phyloP scores from a whole-genome alignment of 2,113 vertebrate species.

The Syrrhaptes paradoxus region DNA sequence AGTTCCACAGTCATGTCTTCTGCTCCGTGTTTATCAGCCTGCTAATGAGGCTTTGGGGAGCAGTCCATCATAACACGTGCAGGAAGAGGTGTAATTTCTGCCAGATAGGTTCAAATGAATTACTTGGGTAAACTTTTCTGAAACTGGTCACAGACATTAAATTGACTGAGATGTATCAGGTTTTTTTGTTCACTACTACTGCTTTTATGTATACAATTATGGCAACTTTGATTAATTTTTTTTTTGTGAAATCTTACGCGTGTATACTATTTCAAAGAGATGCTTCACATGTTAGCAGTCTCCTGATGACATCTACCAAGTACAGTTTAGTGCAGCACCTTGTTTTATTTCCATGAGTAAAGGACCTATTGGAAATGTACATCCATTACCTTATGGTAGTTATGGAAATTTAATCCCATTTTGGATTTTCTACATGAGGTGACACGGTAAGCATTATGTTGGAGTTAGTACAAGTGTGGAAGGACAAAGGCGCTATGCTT shows the following conservation, averaged over 20 bases:
- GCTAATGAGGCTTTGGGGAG: background rate
- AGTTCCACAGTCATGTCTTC: background rate
- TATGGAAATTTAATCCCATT: background rate
- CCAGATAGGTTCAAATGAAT: background rate
- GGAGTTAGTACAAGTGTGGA: background rate
- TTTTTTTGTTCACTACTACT: background rate
- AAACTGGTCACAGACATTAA: background rate
- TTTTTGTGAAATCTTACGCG: background rate
- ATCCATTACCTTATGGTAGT: background rate
- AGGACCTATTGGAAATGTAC: background rate
- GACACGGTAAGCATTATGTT: background rate
- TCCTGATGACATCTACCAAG: background rate
- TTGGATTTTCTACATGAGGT: background rate
- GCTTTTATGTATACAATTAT: background rate
- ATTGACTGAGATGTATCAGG: background rate
- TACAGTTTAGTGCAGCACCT: background rate
- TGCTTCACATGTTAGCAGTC: background rate
- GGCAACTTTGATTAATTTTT: background rate
- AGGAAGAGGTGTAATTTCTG: background rate
- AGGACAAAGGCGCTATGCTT: background rate
- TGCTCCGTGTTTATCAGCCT: background rate
- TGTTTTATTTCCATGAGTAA: background rate
- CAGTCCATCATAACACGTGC: background rate
- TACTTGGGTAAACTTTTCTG: background rate
- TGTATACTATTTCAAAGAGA: background rate